Evolutionary conservation across 2,888 invertebrate species (phyloP).

Genomic region (Heliconius cydno): DNA sequence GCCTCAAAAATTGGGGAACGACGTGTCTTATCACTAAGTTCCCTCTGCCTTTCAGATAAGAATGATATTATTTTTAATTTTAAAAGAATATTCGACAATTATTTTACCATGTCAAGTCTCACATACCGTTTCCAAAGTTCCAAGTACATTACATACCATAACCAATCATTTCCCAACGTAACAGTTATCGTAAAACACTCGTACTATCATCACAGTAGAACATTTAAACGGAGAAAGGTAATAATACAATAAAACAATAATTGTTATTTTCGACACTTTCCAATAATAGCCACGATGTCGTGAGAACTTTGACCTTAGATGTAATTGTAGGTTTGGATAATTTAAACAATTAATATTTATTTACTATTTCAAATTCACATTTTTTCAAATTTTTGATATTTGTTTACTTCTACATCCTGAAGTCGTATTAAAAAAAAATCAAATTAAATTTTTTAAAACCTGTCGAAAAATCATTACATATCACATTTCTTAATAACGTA

Average conservation of each 20-base stretch:
- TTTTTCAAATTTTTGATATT: too few species aligned
- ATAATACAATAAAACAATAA: conserved; percentile 12
- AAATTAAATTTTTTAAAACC: too few species aligned
- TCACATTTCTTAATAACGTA: too few species aligned
- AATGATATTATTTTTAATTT: not conserved
- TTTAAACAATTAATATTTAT: not conserved
- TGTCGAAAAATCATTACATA: too few species aligned
- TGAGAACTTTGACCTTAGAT: conserved; percentile 32
- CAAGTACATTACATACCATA: not conserved
- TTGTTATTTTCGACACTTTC: conserved; percentile 34
- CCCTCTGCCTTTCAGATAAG: too few species aligned
- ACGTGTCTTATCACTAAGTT: too few species aligned
- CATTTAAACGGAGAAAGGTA: conserved; percentile 31
- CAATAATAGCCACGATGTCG: conserved; percentile 18
- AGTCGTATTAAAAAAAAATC: too few species aligned
- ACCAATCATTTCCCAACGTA: not conserved
- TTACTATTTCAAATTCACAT: not conserved
- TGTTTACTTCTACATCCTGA: too few species aligned
- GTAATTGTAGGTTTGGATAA: not conserved
- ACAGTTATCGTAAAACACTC: conserved; percentile 7
- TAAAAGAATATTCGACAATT: not conserved
- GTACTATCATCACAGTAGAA: not conserved
- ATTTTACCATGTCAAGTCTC: too few species aligned
- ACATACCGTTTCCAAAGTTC: not conserved
- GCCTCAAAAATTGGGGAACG: too few species aligned